Percentiles rank a stretch among this genome's conserved stretches.
Conservation (phyloP, 2,888 invertebrate species). For the Oscheius myriophilus region DNA sequence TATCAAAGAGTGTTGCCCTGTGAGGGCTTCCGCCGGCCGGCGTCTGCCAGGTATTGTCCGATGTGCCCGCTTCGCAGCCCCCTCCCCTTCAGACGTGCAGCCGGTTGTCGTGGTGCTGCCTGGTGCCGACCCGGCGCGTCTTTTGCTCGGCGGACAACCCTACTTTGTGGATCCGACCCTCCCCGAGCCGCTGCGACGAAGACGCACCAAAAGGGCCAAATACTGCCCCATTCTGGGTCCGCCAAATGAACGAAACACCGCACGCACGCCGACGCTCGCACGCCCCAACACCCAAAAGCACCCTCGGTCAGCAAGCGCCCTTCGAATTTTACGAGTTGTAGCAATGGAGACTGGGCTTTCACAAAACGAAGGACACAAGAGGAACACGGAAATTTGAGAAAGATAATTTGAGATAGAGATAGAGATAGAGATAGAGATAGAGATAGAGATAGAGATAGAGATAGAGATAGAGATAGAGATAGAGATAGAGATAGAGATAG, state of each 20-base stretch:
- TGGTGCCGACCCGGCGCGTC: conserved; percentile 43
- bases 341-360: no score
- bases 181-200: conserved; percentile 47
- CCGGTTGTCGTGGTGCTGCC: conserved; percentile 52
- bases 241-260: not conserved
- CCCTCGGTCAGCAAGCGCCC: no score
- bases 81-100: conserved; percentile 44
- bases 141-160: conserved; percentile 27
- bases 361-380: no score
- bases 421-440: no score
- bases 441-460: no score
- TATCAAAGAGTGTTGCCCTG: conserved; percentile 54
- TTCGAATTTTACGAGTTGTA: no score
- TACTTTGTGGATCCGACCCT: conserved; percentile 48
- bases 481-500: no score
- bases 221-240: conserved; percentile 53
- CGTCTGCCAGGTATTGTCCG: conserved; percentile 44
- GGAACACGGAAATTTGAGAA: no score
- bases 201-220: conserved; percentile 44
- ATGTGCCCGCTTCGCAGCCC: conserved; percentile 2
- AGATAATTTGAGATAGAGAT: no score
- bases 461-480: no score
- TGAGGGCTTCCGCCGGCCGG: conserved; percentile 42
- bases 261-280: no score
- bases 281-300: no score